These are phyloP conservation scores for Ruditapes philippinarum DNA, from an alignment of 1,140 invertebrate species.

Conservation along the genomic window DNA sequence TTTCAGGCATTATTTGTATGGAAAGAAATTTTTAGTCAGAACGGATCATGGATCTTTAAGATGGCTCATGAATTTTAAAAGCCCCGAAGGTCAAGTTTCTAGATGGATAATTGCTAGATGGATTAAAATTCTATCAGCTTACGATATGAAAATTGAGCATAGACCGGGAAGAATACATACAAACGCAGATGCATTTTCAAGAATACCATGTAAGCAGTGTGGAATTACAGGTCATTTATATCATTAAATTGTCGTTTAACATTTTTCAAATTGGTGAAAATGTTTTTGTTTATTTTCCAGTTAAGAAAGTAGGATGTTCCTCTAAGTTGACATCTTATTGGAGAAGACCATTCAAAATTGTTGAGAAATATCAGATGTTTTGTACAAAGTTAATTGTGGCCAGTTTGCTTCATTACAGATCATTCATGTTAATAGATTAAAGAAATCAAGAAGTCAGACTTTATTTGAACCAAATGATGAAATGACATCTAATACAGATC, in stretches of 20 bases:
- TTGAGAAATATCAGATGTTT: no score
- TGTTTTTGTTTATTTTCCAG: no score
- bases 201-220: constrained; percentile 19
- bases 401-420: background rate
- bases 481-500: background rate
- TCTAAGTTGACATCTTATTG: no score
- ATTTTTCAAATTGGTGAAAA: background rate
- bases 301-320: no score
- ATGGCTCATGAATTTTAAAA: background rate
- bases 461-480: background rate
- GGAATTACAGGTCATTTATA: constrained; percentile 8
- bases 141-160: constrained; percentile 12
- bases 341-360: no score
- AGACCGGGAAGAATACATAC: background rate
- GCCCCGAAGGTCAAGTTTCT: constrained; percentile 17
- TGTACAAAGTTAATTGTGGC: no score
- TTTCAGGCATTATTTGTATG: constrained; percentile 31
- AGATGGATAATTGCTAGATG: constrained; percentile 51
- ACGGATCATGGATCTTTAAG: constrained; percentile 15
- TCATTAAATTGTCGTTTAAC: background rate
- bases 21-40: background rate
- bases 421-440: constrained; percentile 3
- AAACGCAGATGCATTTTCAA: constrained; percentile 48
- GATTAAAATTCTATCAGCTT: constrained; percentile 29
- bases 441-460: background rate